Base-by-base conservation (phyloP, 2,113 vertebrate species). In the Dromiciops gliroides region DNA sequence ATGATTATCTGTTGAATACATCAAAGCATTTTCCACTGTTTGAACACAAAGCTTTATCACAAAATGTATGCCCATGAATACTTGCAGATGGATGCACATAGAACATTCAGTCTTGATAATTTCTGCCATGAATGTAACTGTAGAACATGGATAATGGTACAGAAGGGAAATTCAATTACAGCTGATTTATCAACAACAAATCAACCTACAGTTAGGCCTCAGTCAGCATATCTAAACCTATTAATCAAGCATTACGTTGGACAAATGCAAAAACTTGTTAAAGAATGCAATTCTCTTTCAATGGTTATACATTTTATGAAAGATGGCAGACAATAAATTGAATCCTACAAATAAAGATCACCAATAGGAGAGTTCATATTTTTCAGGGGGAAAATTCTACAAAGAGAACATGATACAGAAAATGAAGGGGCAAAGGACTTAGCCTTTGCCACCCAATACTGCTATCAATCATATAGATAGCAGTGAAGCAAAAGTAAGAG, bases 341-440 rank as follows among this genome's bases (percentile, higher is more conserved):
- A 94, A 83, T 2, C 16, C 26, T 67, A 8, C 53, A 92, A 67
- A 94, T 49, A 75, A 50, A 93, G 5, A 31, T 9, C 88, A 48
- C 83, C 14, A 51, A 51, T 67, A 91, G 91, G 60, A n/a, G 11
- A 4, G 14, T 44, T 95, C 28, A 49, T 52, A 89, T 93, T n/a
- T 93, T 90, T 26, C 91, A 94, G 96, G 52, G 11, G 26, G 25
- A 97, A 0, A 90, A 67, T 67, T 67, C 56, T 93, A 90, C 24
- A 47, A 92, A 44, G 37, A 83, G 51, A 11, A 49, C 23, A 92
- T 23, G 10, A 53, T 9, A 53, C 25, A 53, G 52, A 25, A 53
- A 26, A 53, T 53, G 52, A 53, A 26, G 25, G 25, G 2, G 25
- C n/a, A n/a, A n/a, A n/a, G n/a, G n/a, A n/a, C n/a, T n/a, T n/a